Base-by-base conservation (phyloP, 2,888 invertebrate genomes). In the Dascillus cervinus region DNA sequence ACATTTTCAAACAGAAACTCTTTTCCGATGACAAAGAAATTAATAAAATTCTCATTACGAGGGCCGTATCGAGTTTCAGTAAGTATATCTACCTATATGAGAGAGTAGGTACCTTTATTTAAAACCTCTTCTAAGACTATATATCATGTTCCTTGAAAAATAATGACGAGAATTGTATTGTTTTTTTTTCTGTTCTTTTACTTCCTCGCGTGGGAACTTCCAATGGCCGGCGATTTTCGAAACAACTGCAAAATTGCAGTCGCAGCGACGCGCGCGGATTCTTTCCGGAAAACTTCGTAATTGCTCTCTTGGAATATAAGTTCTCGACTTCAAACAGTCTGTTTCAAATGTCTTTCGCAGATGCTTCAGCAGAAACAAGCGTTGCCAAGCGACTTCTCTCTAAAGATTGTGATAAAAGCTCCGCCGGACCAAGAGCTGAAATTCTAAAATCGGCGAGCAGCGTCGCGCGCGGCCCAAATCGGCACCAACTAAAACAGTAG, bases 331-430 rank as follows among this genome's bases (percentile, higher is more conserved):
- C 41, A 44, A 44, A 44, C 44, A 39, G 44, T 44, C 39, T 43
- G 44, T 44, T 44, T 40, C 38, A 44, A 36, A 42, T 40, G 42
- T 44, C 44, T 32, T 35, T 39, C 34, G 41, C 45, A 45, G 44
- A 45, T 46, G 45, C n/a, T n/a, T 42, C 37, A 44, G 43, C 37
- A 43, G 44, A 47, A 46, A 47, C 43, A 46, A 44, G 43, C 47
- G 45, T 46, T 47, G 44, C 47, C 45, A 46, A 44, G 45, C 43
- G 42, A 46, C 45, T 44, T 37, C 31, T n/a, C n/a, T 30, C 30
- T 34, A 35, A 38, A 35, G 26, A 29, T 29, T 28, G 22, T 25
- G 23, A 17, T 17, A 32, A 31, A 26, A 32, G 32, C 25, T 35
- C 26, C 22, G 26, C 31, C 30, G 25, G 22, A 26, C 25, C 22